A percentile compares a stretch with the other conserved stretches of the same genome.
Evolutionary conservation across 2,888 invertebrate genomes (phyloP).

Genomic region (Xylocampa areola): DNA sequence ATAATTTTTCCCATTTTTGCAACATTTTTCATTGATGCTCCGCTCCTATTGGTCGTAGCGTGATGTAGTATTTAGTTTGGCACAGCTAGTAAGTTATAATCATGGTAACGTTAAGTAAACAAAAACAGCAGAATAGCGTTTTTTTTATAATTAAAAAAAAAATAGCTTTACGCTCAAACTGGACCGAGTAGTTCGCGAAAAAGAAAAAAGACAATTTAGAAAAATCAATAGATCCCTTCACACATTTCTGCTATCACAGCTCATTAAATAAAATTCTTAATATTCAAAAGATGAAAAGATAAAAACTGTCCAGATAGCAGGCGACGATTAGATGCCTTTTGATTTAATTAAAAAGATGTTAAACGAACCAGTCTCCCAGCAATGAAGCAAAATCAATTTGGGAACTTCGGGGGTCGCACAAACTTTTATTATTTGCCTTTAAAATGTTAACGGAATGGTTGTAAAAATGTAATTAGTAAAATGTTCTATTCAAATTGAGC

Average conservation of each 20-base stretch:
- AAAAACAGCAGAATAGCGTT: no score
- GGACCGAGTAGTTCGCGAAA: no score
- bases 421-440: conserved; percentile 71
- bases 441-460: conserved; percentile 64
- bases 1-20: no score
- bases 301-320: conserved; percentile 58
- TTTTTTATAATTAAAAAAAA: no score
- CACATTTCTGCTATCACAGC: conserved; percentile 12
- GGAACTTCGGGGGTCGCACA: conserved; percentile 70
- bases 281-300: conserved; percentile 61
- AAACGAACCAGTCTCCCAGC: conserved; percentile 75
- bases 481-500: conserved; percentile 37
- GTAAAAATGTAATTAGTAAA: conserved; percentile 59
- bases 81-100: no score
- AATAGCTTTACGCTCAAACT: no score
- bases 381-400: conserved; percentile 79
- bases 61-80: no score
- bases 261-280: conserved; percentile 49
- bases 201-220: neutral
- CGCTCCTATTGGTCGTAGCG: no score
- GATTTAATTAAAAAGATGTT: conserved; percentile 86
- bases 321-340: conserved; percentile 73
- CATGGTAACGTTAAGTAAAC: no score
- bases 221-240: neutral
- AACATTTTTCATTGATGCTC: no score